A percentile compares a stretch with the other conserved stretches of the same genome.
phyloP scores from a whole-genome alignment of 2,113 vertebrate species.

The Protomyctophum bolini region DNA sequence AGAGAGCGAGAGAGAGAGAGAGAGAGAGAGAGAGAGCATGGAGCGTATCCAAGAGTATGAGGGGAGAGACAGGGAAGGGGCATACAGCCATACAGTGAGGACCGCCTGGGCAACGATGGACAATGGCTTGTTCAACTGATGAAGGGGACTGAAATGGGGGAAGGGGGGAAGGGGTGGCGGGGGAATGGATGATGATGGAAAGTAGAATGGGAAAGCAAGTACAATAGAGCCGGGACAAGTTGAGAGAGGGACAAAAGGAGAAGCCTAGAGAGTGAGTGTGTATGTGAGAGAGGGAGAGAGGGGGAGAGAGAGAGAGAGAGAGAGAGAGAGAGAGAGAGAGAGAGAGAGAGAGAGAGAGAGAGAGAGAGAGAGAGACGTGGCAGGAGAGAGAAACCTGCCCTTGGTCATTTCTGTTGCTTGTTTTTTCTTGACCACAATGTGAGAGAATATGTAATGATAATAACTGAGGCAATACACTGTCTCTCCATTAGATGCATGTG shows the following conservation, averaged over 20 bases:
- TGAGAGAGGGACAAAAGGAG: slow-evolving; percentile 2
- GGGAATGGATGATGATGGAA: no score
- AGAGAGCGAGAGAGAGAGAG: slow-evolving; percentile 1
- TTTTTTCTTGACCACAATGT: no score
- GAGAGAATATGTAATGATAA: no score
- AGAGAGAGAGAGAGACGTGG: background rate
- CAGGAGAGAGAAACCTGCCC: slow-evolving; percentile 3
- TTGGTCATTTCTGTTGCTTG: no score
- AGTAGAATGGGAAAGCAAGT: no score
- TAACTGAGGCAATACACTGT: no score
- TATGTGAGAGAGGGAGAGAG: background rate
- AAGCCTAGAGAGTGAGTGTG: slow-evolving; percentile 25
- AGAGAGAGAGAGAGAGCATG: slow-evolving; percentile 3
- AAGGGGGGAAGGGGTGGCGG: background rate
- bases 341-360: slow-evolving; percentile 20
- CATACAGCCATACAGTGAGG: background rate
- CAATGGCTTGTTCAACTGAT: slow-evolving; percentile 40
- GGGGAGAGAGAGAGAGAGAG: background rate
- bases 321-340: slow-evolving; percentile 35
- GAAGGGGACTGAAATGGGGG: background rate
- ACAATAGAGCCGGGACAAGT: no score
- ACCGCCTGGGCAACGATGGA: slow-evolving; percentile 11
- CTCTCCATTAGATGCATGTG: no score
- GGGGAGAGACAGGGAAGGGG: slow-evolving; percentile 16
- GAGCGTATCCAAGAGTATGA: slow-evolving; percentile 34